Evolutionary conservation across 2,888 invertebrate genomes (phyloP).

Genomic region (Blomia tropicalis): DNA sequence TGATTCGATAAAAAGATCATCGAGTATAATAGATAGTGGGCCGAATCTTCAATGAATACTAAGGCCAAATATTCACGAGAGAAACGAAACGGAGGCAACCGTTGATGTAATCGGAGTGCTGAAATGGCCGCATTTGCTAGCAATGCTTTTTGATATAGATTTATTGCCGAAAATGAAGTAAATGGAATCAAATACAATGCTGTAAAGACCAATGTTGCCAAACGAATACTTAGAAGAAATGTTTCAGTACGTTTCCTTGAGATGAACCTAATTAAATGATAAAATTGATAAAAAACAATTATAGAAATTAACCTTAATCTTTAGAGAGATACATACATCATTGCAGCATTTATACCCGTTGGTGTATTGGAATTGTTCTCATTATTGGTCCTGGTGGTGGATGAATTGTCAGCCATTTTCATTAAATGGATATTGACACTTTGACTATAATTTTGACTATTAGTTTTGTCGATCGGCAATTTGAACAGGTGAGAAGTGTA

Average conservation of each 20-base stretch:
- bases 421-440: neutral
- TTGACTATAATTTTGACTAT: no score
- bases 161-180: conserved; percentile 3
- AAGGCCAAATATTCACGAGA: conserved; percentile 63
- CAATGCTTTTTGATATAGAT: conserved; percentile 71
- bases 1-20: conserved; percentile 78
- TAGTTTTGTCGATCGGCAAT: no score
- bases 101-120: conserved; percentile 81
- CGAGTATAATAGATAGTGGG: conserved; percentile 88
- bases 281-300: neutral
- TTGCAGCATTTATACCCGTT: neutral
- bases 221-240: conserved; percentile 66
- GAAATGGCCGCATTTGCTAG: conserved; percentile 85
- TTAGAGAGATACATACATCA: neutral
- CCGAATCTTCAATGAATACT: conserved; percentile 67
- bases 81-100: conserved; percentile 54
- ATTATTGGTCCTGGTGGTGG: neutral
- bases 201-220: conserved; percentile 59
- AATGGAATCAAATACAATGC: conserved; percentile 20
- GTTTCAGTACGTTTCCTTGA: conserved; percentile 69
- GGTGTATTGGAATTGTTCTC: neutral
- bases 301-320: neutral
- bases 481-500: neutral
- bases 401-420: neutral
- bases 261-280: conserved; percentile 34